Evolutionary conservation across 2,888 invertebrate species (phyloP).

Genomic region (Esperia sulphurella): DNA sequence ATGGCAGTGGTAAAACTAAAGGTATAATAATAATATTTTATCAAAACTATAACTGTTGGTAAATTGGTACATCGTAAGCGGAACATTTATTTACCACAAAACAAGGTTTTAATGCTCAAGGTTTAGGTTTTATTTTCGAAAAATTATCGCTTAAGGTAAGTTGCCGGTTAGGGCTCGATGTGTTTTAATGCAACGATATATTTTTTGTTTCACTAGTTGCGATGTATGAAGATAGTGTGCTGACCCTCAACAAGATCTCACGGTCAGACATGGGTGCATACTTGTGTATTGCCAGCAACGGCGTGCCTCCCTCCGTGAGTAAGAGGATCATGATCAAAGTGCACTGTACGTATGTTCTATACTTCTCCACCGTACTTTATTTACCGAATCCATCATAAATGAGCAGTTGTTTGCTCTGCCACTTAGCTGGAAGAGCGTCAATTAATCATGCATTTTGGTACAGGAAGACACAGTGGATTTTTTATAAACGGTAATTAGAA

Average conservation of each 20-base stretch:
- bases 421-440: constrained; percentile 4
- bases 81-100: too few relatives aligned
- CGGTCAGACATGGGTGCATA: constrained; percentile 95
- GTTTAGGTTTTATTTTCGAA: too few relatives aligned
- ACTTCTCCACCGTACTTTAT: constrained; percentile 13
- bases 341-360: constrained; percentile 86
- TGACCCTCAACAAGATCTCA: constrained; percentile 88
- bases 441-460: constrained; percentile 9
- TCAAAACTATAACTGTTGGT: too few relatives aligned
- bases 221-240: constrained; percentile 86
- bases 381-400: constrained; percentile 16
- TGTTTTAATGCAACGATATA: background rate
- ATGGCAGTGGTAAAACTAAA: constrained; percentile 81
- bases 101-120: too few relatives aligned
- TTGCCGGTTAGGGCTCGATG: too few relatives aligned
- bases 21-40: constrained; percentile 63
- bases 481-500: background rate
- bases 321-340: constrained; percentile 93
- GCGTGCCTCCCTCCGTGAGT: constrained; percentile 92
- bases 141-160: too few relatives aligned
- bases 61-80: too few relatives aligned
- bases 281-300: constrained; percentile 93
- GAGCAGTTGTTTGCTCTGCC: constrained; percentile 14
- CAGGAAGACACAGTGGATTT: background rate
- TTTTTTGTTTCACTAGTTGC: constrained; percentile 71